These are phyloP conservation scores for Polydrusus pterygomalis DNA, from an alignment of 2,888 invertebrate species.

Conservation along the genomic window DNA sequence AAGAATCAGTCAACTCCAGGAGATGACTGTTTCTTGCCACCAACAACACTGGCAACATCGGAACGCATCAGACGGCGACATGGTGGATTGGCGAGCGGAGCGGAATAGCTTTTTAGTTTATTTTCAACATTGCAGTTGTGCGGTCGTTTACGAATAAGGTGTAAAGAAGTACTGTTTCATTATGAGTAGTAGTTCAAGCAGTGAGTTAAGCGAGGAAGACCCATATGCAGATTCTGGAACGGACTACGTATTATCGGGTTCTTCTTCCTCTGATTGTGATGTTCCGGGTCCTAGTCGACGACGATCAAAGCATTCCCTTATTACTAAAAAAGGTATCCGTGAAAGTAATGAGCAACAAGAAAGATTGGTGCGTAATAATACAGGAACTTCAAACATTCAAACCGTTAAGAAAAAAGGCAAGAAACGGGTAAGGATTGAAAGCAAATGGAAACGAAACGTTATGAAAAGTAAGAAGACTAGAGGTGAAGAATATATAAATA, in stretches of 20 bases:
- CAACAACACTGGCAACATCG: neutral
- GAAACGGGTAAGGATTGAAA: slow-evolving; percentile 33
- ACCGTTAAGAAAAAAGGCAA: slow-evolving; percentile 27
- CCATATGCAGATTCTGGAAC: neutral
- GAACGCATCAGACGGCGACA: neutral
- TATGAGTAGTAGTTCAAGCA: neutral
- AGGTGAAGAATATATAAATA: slow-evolving; percentile 43
- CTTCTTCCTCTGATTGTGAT: neutral
- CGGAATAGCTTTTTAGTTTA: too few species aligned
- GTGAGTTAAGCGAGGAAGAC: neutral
- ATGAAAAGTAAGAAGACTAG: slow-evolving; percentile 32
- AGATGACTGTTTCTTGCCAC: neutral
- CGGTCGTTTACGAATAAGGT: too few species aligned
- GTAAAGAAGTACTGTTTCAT: too few species aligned
- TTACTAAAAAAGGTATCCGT: neutral
- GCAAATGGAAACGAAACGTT: slow-evolving; percentile 36
- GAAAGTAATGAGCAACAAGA: neutral
- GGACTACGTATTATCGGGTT: neutral
- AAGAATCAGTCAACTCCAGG: neutral
- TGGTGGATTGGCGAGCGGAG: neutral
- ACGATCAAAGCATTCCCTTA: neutral
- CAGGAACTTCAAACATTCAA: neutral
- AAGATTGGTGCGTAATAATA: neutral
- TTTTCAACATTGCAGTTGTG: too few species aligned
- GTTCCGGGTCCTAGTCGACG: neutral